Evolutionary conservation across 2,888 invertebrate genomes (phyloP), one percentile per base, ranked within the genome.

Genomic region (Antheraea yamamai): DNA sequence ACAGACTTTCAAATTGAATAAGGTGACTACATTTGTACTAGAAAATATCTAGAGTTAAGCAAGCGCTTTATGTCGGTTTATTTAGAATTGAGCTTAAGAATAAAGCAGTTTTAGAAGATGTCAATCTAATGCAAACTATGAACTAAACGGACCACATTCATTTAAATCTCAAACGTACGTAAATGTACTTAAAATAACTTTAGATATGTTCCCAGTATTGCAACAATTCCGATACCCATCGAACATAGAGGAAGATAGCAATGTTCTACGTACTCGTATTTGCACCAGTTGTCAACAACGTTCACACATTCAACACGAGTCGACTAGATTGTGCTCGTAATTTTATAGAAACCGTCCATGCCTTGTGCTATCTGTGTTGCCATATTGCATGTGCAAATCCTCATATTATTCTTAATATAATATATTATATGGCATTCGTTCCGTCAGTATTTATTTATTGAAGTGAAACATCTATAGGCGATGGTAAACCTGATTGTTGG

Each of bases 281-380:
- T 76, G 75, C 80, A 81, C 81, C 79, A 75, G 79, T 77, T 77
- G 81, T 80, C 78, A 66, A 81, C 74, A 68, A n/a, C 26, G 74
- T 74, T 26, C 30, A 52, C 74, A 70, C 70, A 55, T 35, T 81
- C 81, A 84, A 84, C 84, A 83, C 79, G 78, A 52, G 75, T 71
- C 78, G 77, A 83, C 80, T 81, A 76, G 79, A 78, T 78, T 75
- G 84, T 83, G 82, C 80, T 87, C 87, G 86, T 88, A 88, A 87
- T 83, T 88, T 83, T 80, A 79, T 74, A 79, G 86, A 86, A 85
- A 85, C 80, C 85, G 83, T 84, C 14, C 79, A 73, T 18, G 73
- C 39, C 14, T 7, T 0, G n/a, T n/a, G 8, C 39, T 39, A 70
- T 39, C 12, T 39, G 70, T 70, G 39, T 70, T 70, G n/a, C 70